These are phyloP conservation scores for Diplodus puntazzo DNA, from an alignment of 2,797 vertebrate species.

Conservation along the genomic window DNA sequence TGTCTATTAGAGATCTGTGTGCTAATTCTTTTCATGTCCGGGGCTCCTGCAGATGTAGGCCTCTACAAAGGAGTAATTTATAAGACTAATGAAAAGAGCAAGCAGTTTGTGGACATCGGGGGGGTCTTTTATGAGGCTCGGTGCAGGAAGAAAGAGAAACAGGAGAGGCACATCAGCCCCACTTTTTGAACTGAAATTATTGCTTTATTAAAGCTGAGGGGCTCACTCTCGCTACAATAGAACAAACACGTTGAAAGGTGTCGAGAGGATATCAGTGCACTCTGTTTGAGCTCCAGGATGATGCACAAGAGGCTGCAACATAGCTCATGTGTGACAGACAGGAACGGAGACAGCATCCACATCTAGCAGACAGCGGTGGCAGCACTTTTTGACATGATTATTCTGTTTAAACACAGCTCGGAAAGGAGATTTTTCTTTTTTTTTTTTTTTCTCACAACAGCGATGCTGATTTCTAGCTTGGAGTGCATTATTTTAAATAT, in stretches of 20 bases:
- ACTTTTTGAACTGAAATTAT: constrained; percentile 83
- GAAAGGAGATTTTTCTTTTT: background rate
- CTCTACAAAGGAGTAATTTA: constrained; percentile 88
- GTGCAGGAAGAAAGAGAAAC: constrained; percentile 81
- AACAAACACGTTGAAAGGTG: constrained; percentile 80
- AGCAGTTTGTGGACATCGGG: constrained; percentile 85
- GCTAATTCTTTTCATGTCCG: constrained; percentile 89
- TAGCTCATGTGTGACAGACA: constrained; percentile 65
- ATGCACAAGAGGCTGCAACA: constrained; percentile 62
- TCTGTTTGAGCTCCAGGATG: constrained; percentile 68
- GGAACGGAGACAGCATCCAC: constrained; percentile 53
- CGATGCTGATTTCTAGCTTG: constrained; percentile 9
- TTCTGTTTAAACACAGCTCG: constrained; percentile 46
- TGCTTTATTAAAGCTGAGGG: constrained; percentile 83
- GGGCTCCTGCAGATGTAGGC: constrained; percentile 83
- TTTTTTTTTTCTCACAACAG: background rate
- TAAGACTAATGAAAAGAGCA: constrained; percentile 89
- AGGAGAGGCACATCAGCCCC: constrained; percentile 73
- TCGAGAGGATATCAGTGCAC: constrained; percentile 69
- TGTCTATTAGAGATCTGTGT: constrained; percentile 85
- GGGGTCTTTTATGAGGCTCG: constrained; percentile 82
- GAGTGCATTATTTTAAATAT: constrained; percentile 49
- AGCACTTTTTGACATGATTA: constrained; percentile 53
- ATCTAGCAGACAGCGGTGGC: constrained; percentile 56
- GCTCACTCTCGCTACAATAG: constrained; percentile 72